Evolutionary conservation across 2,888 invertebrate species (phyloP).

Genomic region (Drosophila mayaguana): DNA sequence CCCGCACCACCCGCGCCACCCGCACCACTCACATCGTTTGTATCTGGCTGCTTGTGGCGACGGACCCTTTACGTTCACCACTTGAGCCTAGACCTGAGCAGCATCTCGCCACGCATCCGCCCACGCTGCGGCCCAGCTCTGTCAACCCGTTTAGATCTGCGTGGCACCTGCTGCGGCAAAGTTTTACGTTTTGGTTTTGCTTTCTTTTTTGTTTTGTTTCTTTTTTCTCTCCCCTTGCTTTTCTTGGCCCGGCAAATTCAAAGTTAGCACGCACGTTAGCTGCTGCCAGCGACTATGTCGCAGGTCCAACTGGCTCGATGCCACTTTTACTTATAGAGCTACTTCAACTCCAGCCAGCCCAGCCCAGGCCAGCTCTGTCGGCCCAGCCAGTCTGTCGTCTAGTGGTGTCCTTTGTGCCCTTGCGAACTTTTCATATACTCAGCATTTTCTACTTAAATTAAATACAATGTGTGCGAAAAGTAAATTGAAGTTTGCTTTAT

Average conservation of each 20-base stretch:
- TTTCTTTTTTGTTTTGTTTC: constrained; percentile 1
- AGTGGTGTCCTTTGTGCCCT: constrained; percentile 53
- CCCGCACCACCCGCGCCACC: neutral
- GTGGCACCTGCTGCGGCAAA: constrained; percentile 74
- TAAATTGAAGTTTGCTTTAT: constrained; percentile 78
- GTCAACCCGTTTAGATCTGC: constrained; percentile 45
- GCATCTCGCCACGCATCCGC: constrained; percentile 43
- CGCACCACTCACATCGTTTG: constrained; percentile 1
- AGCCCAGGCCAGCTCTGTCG: neutral
- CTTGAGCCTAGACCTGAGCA: constrained; percentile 60
- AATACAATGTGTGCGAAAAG: constrained; percentile 79
- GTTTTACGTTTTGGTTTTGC: constrained; percentile 45
- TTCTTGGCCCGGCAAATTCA: constrained; percentile 61
- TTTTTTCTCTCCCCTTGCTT: constrained; percentile 39
- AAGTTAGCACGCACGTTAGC: constrained; percentile 69
- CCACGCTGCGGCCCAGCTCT: neutral
- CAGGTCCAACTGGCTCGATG: constrained; percentile 5
- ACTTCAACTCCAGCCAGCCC: constrained; percentile 30
- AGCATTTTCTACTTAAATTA: constrained; percentile 75
- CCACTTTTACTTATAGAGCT: constrained; percentile 21
- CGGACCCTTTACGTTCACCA: constrained; percentile 58
- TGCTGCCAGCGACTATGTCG: constrained; percentile 29
- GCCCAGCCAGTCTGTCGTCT: constrained; percentile 4
- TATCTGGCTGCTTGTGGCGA: constrained; percentile 31
- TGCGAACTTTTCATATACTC: constrained; percentile 64